Evolutionary conservation across 2,888 invertebrate species (phyloP).

Genomic region (Diaprepes abbreviatus): DNA sequence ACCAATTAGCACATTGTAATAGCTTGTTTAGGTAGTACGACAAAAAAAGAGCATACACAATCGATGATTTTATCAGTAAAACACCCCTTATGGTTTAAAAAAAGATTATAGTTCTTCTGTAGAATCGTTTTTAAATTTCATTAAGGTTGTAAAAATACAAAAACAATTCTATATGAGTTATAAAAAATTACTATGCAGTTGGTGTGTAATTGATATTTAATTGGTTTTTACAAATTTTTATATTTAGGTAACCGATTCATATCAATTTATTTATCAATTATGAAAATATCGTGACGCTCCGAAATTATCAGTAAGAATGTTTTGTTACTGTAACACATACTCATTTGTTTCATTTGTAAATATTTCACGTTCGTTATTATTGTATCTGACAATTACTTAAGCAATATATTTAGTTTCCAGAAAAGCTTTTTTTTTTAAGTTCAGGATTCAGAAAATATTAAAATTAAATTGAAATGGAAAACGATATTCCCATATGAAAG

Average conservation of each 20-base stretch:
- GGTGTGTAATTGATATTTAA: slow-evolving; percentile 2
- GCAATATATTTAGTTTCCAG: slow-evolving; percentile 61
- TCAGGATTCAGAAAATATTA: too few species aligned
- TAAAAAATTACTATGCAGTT: neutral
- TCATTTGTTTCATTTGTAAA: slow-evolving; percentile 58
- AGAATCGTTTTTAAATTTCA: too few species aligned
- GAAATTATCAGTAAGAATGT: slow-evolving; percentile 56
- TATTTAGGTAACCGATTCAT: slow-evolving; percentile 65
- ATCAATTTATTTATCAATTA: slow-evolving; percentile 67
- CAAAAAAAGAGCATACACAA: too few species aligned
- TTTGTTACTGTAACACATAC: slow-evolving; percentile 52
- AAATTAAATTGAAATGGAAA: too few species aligned
- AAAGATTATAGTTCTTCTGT: too few species aligned
- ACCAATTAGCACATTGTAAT: too few species aligned
- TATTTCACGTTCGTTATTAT: slow-evolving; percentile 57
- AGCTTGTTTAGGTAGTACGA: too few species aligned
- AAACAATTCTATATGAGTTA: neutral
- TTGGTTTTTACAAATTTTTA: slow-evolving; percentile 54
- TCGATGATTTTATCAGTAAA: too few species aligned
- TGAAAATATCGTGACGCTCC: slow-evolving; percentile 57
- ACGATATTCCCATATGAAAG: too few species aligned
- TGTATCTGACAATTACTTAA: slow-evolving; percentile 59
- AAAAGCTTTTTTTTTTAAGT: slow-evolving; percentile 12
- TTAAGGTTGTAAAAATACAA: too few species aligned
- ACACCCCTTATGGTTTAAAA: too few species aligned